A percentile compares a stretch with the other conserved stretches of the same genome.
Conservation (phyloP, 2,113 vertebrate species). For the Geococcyx californianus region DNA sequence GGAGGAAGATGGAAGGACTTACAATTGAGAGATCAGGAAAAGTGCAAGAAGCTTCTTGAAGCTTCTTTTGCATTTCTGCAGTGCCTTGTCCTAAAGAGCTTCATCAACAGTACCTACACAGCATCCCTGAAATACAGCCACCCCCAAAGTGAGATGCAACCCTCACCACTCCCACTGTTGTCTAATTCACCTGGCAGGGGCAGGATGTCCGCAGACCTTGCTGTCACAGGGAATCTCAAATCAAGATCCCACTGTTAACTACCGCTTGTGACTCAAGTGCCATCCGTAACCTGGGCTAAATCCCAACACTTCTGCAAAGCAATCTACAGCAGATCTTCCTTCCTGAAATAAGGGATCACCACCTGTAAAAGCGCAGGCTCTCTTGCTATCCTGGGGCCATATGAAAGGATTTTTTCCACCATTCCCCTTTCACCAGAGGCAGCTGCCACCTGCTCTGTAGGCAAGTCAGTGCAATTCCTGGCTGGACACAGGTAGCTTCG, state of each 20-base stretch:
- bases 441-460: background rate
- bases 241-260: background rate
- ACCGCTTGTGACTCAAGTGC: background rate
- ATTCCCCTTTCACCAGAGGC: background rate
- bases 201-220: background rate
- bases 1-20: background rate
- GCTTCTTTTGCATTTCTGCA: constrained; percentile 1
- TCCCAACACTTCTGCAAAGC: background rate
- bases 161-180: background rate
- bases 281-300: background rate
- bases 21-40: background rate
- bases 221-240: background rate
- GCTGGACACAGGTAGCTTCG: background rate
- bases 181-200: background rate
- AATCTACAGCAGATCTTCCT: background rate
- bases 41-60: constrained; percentile 28
- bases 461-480: background rate
- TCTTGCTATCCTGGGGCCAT: background rate
- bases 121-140: background rate
- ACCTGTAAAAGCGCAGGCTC: background rate
- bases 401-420: background rate
- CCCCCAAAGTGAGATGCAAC: accelerated
- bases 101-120: background rate
- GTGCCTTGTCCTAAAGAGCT: background rate
- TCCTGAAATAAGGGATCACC: background rate